A percentile compares a stretch with the other conserved stretches of the same genome.
Evolutionary conservation across 2,888 invertebrate genomes (phyloP).

Genomic region (Diarsia rubi): DNA sequence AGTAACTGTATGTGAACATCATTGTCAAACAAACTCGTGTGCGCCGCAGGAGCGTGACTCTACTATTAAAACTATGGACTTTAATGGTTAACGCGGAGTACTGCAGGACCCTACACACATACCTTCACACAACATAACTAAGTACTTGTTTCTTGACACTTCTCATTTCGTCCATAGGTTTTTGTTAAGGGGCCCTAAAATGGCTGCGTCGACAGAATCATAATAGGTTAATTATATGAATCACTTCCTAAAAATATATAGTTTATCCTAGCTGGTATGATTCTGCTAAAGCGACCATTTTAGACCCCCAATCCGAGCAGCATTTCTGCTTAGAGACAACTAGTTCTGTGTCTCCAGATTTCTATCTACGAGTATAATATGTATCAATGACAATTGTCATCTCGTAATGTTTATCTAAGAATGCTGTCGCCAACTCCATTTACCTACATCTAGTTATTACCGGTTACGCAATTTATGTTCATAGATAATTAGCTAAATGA

Average conservation of each 20-base stretch:
- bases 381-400: constrained; percentile 22
- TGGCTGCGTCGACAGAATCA: too few species aligned
- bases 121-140: constrained; percentile 42
- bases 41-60: constrained; percentile 79
- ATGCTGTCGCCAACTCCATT: constrained; percentile 62
- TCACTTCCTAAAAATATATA: too few species aligned
- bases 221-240: too few species aligned
- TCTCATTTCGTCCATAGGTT: constrained; percentile 54
- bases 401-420: constrained; percentile 48
- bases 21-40: constrained; percentile 83
- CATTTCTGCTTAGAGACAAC: neutral
- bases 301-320: too few species aligned
- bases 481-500: constrained; percentile 51
- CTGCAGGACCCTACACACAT: constrained; percentile 51
- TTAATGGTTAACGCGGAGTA: constrained; percentile 73
- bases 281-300: too few species aligned
- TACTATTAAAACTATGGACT: constrained; percentile 76
- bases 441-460: constrained; percentile 33
- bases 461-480: constrained; percentile 33
- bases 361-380: neutral
- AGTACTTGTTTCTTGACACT: constrained; percentile 40
- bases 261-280: too few species aligned
- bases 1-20: constrained; percentile 79
- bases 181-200: too few species aligned
- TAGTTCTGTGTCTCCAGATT: constrained; percentile 20